Base-by-base conservation (phyloP, 2,797 vertebrate species). In the Myioborus melanocephalus region DNA sequence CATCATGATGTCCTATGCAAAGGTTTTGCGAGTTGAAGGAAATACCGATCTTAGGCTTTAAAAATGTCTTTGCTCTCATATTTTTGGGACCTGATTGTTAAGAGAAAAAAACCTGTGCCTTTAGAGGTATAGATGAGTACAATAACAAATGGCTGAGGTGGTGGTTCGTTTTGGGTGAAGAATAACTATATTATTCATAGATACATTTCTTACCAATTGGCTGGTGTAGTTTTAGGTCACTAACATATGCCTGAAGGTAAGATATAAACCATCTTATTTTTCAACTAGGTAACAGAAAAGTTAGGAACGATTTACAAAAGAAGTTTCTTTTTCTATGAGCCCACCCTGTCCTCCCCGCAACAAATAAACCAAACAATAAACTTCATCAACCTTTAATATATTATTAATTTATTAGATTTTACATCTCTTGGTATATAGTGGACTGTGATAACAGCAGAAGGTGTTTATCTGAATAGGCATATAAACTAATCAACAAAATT, bases 241-340 rank as follows among this genome's bases (percentile, higher is more conserved):
- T 87, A 65, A 71, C 43, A 46, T 44, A 24, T 39, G 49, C 27
- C 8, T 41, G 26, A 78, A 96, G 91, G 89, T 97, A 96, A 97
- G 91, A 63, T 72, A 94, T 12, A 93, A 97, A 55, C 19, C 15
- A 61, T 60, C 26, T 72, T 20, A 77, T 86, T 90, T 96, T 41
- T 89, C 57, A 86, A 55, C 21, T 77, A 73, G 78, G 64, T 47
- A 63, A 55, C 8, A 64, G 14, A 76, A 47, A 85, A 91, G 71
- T 43, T 77, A 83, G 47, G 28, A 49, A 43, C 44, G 0, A 43
- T 68, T 66, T 83, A 35, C 23, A 37, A 66, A 84, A 76, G 34
- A 11, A 32, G 4, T 26, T 85, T 59, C 2, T 46, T 70, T 69
- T 59, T 68, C 5, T 60, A 21, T 75, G 17, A 47, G 1, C 3